Evolutionary conservation across 2,113 vertebrate genomes (phyloP).

Genomic region (Tamias sibiricus): DNA sequence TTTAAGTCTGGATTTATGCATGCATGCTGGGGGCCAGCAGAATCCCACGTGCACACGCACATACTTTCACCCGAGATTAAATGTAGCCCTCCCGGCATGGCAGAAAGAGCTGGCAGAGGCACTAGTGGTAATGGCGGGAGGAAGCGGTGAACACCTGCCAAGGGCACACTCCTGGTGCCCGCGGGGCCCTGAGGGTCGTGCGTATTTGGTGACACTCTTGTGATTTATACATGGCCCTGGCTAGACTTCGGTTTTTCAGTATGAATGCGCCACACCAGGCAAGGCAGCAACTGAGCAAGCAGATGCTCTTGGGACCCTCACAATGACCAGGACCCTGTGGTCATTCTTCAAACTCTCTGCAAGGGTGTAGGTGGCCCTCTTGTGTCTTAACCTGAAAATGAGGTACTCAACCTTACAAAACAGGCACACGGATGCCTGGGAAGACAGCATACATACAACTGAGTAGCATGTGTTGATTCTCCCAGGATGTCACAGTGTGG

Average conservation of each 20-base stretch:
- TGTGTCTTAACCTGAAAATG: not conserved
- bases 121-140: not conserved
- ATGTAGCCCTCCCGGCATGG: not conserved
- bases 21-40: not conserved
- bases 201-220: not conserved
- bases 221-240: not conserved
- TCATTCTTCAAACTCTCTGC: not conserved
- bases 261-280: not conserved
- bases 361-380: not conserved
- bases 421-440: not conserved
- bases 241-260: not conserved
- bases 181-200: not conserved
- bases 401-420: not conserved
- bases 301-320: not conserved
- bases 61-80: constrained; percentile 43
- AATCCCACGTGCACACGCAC: not conserved
- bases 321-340: not conserved
- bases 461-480: not conserved
- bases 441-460: fast-evolving
- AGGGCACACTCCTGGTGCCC: not conserved
- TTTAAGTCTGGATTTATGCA: constrained; percentile 52
- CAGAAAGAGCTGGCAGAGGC: constrained; percentile 38
- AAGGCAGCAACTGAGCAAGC: not conserved
- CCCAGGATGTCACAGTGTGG: not conserved
- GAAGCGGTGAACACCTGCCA: not conserved